phyloP scores from a whole-genome alignment of 2,113 vertebrate species.

The Orycteropus afer region DNA sequence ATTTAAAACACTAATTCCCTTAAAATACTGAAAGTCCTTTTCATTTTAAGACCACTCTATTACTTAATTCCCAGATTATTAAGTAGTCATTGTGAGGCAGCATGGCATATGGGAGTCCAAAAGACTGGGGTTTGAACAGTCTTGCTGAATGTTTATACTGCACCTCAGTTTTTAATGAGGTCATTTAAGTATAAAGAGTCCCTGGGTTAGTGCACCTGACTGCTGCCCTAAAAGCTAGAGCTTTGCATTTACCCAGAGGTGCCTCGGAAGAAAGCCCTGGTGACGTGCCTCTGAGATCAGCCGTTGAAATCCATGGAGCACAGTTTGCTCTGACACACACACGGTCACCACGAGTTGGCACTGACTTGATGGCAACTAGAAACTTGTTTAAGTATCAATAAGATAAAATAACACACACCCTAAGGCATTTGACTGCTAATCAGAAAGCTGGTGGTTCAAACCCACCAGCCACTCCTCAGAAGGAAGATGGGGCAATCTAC shows the following conservation, averaged over 20 bases:
- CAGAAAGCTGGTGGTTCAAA: too few relatives aligned
- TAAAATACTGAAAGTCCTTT: constrained; percentile 24
- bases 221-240: background rate
- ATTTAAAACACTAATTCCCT: constrained; percentile 21
- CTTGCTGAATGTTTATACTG: background rate
- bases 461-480: too few relatives aligned
- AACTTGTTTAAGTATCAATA: background rate
- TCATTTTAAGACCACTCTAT: constrained; percentile 22
- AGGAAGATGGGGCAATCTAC: too few relatives aligned
- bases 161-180: background rate
- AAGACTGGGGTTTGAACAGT: background rate
- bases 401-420: background rate
- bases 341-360: background rate
- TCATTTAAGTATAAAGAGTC: background rate
- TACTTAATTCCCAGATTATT: background rate
- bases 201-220: background rate
- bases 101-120: background rate
- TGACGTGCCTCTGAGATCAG: background rate
- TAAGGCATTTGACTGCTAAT: too few relatives aligned
- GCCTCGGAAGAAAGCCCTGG: background rate
- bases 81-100: background rate
- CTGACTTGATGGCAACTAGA: background rate
- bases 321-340: background rate
- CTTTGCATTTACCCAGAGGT: background rate
- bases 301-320: background rate